Evolutionary conservation across 2,797 vertebrate species (phyloP).

Genomic region (Eulemur rubriventer): DNA sequence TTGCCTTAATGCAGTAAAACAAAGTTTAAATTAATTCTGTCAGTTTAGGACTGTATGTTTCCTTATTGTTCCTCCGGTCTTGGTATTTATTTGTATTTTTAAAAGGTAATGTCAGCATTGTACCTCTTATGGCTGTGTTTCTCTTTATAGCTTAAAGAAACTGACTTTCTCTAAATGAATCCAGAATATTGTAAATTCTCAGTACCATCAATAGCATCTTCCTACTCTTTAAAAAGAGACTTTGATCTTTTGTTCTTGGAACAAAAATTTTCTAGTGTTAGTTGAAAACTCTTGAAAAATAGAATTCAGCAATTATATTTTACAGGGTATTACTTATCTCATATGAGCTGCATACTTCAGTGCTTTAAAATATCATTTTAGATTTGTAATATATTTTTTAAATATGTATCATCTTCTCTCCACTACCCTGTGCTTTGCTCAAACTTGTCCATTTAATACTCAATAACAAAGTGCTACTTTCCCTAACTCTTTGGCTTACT

Average conservation of each 20-base stretch:
- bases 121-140: background rate
- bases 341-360: background rate
- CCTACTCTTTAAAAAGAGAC: constrained; percentile 31
- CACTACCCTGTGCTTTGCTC: background rate
- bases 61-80: background rate
- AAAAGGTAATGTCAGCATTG: background rate
- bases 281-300: constrained; percentile 51
- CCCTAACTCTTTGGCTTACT: background rate
- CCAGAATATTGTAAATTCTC: background rate
- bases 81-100: background rate
- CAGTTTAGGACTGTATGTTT: background rate
- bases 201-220: background rate
- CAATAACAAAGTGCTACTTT: background rate
- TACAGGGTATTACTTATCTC: background rate
- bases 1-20: background rate
- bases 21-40: constrained; percentile 18
- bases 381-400: constrained; percentile 19
- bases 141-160: constrained; percentile 20
- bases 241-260: constrained; percentile 42
- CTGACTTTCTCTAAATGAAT: background rate
- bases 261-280: constrained; percentile 22
- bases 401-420: background rate
- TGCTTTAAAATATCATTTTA: constrained; percentile 19
- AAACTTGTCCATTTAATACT: constrained; percentile 28
- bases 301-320: constrained; percentile 46